Base-by-base conservation (phyloP, 2,113 vertebrate genomes). In the Hippoglossus stenolepis region DNA sequence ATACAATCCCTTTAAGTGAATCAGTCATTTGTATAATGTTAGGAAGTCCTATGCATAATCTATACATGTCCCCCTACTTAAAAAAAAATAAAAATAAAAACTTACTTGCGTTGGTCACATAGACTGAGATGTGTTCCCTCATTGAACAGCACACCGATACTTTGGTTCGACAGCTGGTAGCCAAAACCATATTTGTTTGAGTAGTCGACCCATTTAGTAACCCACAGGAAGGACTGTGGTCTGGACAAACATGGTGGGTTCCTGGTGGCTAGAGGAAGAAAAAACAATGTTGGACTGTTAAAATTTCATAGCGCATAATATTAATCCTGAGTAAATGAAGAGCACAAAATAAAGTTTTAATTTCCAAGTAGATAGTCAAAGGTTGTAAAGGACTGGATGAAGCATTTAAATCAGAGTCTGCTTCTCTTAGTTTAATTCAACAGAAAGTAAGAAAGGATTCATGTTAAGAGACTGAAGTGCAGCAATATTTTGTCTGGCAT, bases 151-250 rank as follows among this genome's bases (percentile, higher is more conserved):
- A 99, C 97, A 0, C 97, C 97, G 0, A 99, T 96, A 17, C 93
- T 96, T 81, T 94, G 95, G 94, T 98, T 97, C 45, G 97, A 99
- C 40, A 99, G 96, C 87, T 99, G 97, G 85, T 99, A 99, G 59
- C 97, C 98, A 77, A 99, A 99, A 40, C 98, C 98, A 0, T 97
- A 99, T 88, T 99, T 99, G 93, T 99, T 99, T 54, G 97, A 99
- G 85, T 99, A 99, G 87, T 99, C 97, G 0, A 99, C 97, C 98
- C 98, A 99, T 89, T 99, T 99, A 74, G 96, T 99, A 85, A 99
- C 98, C 98, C 98, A 99, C 62, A 98, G 91, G 72, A 99, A 97
- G 65, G 96, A 95, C 76, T 97, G 96, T 0, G 96, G 95, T 69
- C 95, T 92, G 56, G 96, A 94, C 80, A 98, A 87, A 28, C 96